Conservation (phyloP, 2,797 vertebrate species). For the Erithacus rubecula region DNA sequence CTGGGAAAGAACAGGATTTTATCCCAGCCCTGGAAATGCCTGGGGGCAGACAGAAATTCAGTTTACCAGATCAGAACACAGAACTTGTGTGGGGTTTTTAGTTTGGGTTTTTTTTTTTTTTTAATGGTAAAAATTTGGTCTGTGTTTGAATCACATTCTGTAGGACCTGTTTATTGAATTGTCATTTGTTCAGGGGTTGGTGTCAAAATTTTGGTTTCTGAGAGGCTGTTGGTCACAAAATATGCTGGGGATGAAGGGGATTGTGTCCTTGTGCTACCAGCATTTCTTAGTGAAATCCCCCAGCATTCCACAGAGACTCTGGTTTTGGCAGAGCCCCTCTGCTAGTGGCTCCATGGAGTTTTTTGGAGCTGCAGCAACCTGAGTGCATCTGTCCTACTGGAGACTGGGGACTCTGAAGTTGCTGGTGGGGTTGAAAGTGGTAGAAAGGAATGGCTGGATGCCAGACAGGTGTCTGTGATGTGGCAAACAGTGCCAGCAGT, state of each 20-base stretch:
- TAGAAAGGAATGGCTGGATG: background rate
- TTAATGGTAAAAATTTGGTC: background rate
- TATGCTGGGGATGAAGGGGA: fast-evolving
- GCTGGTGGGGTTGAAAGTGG: background rate
- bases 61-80: background rate
- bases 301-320: background rate
- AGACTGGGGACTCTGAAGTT: background rate
- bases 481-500: background rate
- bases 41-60: background rate
- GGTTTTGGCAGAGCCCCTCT: background rate
- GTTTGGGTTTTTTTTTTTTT: background rate
- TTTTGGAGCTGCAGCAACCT: background rate
- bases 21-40: background rate
- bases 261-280: background rate
- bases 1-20: background rate
- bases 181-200: background rate
- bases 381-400: fast-evolving
- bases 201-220: background rate
- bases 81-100: background rate
- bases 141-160: background rate
- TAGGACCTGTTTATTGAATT: background rate
- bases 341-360: background rate
- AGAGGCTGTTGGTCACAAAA: background rate
- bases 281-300: background rate
- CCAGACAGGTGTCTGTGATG: background rate